Percentiles rank a stretch among this genome's conserved stretches.
phyloP scores from a whole-genome alignment of 2,888 invertebrate genomes.

The Euphydryas editha region DNA sequence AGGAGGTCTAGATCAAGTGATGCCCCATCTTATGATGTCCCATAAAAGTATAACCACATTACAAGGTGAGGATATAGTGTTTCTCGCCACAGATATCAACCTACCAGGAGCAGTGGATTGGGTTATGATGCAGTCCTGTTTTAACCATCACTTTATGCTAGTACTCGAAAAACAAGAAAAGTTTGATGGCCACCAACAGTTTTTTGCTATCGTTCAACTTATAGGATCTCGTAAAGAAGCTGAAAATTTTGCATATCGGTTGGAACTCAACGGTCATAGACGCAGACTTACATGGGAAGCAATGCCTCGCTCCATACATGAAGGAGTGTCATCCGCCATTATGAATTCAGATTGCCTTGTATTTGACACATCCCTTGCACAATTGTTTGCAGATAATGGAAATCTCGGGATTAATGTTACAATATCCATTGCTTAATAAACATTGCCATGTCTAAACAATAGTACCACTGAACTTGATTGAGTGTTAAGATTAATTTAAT shows the following conservation, averaged over 20 bases:
- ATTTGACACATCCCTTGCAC: slow-evolving; percentile 99
- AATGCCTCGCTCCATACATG: slow-evolving; percentile 98
- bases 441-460: slow-evolving; percentile 44
- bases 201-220: slow-evolving; percentile 99
- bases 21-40: slow-evolving; percentile 98
- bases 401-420: slow-evolving; percentile 99
- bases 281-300: slow-evolving; percentile 99
- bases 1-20: slow-evolving; percentile 98
- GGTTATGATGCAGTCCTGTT: slow-evolving; percentile 99
- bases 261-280: slow-evolving; percentile 98
- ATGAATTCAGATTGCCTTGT: slow-evolving; percentile 99
- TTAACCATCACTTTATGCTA: slow-evolving; percentile 99
- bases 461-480: slow-evolving; percentile 33
- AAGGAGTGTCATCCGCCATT: slow-evolving; percentile 98
- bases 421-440: slow-evolving; percentile 93
- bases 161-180: slow-evolving; percentile 99
- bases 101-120: slow-evolving; percentile 99
- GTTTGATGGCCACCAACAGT: slow-evolving; percentile 97
- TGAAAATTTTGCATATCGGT: slow-evolving; percentile 98
- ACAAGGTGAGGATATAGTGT: slow-evolving; percentile 99
- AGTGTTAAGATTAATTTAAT: slow-evolving; percentile 38
- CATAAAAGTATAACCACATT: slow-evolving; percentile 99
- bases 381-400: slow-evolving; percentile 99
- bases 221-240: slow-evolving; percentile 99
- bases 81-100: slow-evolving; percentile 99